Evolutionary conservation across 2,797 vertebrate genomes (phyloP).

Genomic region (Saxicola maurus): DNA sequence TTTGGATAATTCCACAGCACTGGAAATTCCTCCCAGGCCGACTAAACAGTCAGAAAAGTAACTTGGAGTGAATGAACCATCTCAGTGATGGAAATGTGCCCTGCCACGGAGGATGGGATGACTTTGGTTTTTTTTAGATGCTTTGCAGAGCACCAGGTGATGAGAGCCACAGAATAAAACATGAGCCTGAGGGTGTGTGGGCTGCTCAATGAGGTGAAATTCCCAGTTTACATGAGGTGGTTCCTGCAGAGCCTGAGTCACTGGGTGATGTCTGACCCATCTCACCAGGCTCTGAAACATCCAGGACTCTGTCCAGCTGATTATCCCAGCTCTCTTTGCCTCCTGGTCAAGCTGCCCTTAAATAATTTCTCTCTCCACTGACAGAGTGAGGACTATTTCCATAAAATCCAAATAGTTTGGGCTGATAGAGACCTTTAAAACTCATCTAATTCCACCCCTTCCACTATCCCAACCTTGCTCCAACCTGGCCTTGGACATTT

Average conservation of each 20-base stretch:
- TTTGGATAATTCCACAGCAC: not conserved
- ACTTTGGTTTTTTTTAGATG: not conserved
- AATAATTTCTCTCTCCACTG: rapidly evolving
- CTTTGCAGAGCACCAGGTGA: not conserved
- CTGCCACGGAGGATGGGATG: not conserved
- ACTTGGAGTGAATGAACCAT: not conserved
- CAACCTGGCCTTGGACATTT: too few species aligned
- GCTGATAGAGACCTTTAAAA: not conserved
- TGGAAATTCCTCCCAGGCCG: not conserved
- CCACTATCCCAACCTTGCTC: rapidly evolving
- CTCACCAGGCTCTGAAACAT: not conserved
- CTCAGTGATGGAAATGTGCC: not conserved
- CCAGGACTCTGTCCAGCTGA: not conserved
- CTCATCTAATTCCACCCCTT: too few species aligned
- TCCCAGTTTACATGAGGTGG: rapidly evolving
- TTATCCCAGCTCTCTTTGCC: too few species aligned
- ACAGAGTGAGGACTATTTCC: rapidly evolving
- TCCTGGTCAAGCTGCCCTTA: not conserved
- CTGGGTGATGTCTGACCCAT: not conserved
- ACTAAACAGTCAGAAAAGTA: not conserved
- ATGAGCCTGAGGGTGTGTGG: not conserved
- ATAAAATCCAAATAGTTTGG: not conserved
- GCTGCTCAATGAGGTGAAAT: not conserved
- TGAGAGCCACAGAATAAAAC: not conserved
- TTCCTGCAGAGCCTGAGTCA: not conserved